A percentile compares a stretch with the other conserved stretches of the same genome.
Conservation (phyloP, 2,888 invertebrate genomes). For the Arenicola marina region DNA sequence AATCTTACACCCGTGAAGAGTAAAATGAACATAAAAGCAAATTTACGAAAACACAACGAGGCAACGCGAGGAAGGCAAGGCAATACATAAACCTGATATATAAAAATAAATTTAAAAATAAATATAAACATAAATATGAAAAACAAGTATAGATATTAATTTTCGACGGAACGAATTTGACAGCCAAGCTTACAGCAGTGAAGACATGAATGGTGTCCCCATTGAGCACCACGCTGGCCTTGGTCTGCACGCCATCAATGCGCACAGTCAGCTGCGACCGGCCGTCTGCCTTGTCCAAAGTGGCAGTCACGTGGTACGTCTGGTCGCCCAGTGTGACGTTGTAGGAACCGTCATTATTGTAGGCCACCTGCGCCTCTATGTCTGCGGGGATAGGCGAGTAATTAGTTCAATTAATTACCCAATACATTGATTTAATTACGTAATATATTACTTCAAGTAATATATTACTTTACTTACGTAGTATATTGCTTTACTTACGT, state of each 20-base stretch:
- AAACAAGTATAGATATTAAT: too few relatives aligned
- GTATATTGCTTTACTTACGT: too few relatives aligned
- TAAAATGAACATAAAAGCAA: too few relatives aligned
- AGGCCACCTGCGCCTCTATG: slow-evolving; percentile 38
- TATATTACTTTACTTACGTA: too few relatives aligned
- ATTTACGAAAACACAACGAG: too few relatives aligned
- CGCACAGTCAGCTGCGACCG: slow-evolving; percentile 44
- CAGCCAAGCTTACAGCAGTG: slow-evolving; percentile 64
- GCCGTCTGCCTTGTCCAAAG: slow-evolving; percentile 35
- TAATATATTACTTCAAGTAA: too few relatives aligned
- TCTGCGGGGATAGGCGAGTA: too few relatives aligned
- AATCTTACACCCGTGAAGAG: too few relatives aligned
- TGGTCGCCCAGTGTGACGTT: slow-evolving; percentile 37
- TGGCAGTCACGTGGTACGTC: slow-evolving; percentile 39
- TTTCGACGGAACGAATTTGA: background rate
- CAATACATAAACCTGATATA: background rate
- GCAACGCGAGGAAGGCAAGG: too few relatives aligned
- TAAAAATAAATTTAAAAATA: background rate
- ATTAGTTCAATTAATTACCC: too few relatives aligned
- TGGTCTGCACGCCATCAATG: slow-evolving; percentile 65
- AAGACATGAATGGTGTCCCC: slow-evolving; percentile 70
- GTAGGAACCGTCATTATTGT: slow-evolving; percentile 35
- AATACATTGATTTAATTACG: too few relatives aligned
- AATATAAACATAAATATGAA: too few relatives aligned
- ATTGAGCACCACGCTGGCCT: slow-evolving; percentile 67